Evolutionary conservation across 2,888 invertebrate species (phyloP).

Genomic region (Morinoia aosen): DNA sequence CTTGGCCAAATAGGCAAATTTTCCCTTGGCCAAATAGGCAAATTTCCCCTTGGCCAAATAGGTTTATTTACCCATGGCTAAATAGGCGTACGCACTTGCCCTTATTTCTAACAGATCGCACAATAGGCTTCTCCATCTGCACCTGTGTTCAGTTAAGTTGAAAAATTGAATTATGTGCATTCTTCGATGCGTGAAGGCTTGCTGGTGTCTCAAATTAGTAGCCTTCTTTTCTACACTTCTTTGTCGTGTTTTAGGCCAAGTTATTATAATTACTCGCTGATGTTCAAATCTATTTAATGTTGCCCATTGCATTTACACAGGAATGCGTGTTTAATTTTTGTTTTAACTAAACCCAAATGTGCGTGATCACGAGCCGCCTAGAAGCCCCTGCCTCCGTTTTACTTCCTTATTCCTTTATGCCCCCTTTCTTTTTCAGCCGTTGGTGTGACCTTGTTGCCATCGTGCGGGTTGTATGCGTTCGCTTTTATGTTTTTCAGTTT

Average conservation of each 20-base stretch:
- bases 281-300: not conserved
- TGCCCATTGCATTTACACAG: not conserved
- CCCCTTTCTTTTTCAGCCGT: too few species aligned
- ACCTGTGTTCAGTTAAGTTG: too few species aligned
- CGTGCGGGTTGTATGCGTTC: not conserved
- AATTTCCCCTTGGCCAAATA: too few species aligned
- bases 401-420: not conserved
- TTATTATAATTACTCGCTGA: not conserved
- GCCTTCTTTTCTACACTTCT: not conserved
- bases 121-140: too few species aligned
- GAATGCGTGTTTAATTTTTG: not conserved
- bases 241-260: not conserved
- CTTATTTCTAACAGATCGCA: too few species aligned
- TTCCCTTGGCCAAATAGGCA: too few species aligned
- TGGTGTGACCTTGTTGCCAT: not conserved
- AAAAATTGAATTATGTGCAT: not conserved
- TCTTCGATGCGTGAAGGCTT: not conserved
- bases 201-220: not conserved
- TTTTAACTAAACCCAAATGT: not conserved
- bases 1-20: too few species aligned
- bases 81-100: too few species aligned
- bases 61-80: too few species aligned
- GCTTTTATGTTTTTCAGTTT: not conserved
- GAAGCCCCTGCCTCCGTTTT: not conserved
- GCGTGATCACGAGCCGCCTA: not conserved